Base-by-base conservation (phyloP, 2,888 invertebrate genomes). In the Acleris literana region DNA sequence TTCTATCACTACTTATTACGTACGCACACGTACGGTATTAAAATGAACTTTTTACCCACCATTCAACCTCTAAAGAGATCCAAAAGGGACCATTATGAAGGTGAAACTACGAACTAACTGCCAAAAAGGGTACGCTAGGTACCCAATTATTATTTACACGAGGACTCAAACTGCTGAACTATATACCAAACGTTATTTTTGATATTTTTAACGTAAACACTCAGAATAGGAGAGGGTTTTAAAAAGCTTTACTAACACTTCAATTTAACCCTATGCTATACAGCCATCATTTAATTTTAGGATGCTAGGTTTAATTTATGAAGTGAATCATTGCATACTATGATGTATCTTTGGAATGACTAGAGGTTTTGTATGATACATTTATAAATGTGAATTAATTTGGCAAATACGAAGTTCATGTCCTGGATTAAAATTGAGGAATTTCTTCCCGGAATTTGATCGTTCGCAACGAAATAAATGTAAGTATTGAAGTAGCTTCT, bases 81-180 rank as follows among this genome's bases (percentile, higher is more conserved):
- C 20, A 60, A 60, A 65, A 64, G 54, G 49, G 51, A 55, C 60
- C 43, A 65, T 59, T 60, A 60, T 55, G 60, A 55, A 60, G 44
- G 64, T 60, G 29, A 55, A 65, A 65, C 64, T 60, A 65, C 60
- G 20, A 56, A 65, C 33, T 61, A 52, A 65, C 65, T 52, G 46
- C 44, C 61, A 29, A 61, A 64, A 61, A 56, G 56, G 65, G 46
- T 61, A 43, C 29, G 65, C 33, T 60, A 59, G 43, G 59, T 60
- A 65, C 56, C 51, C 51, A 65, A 65, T 61, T 56, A 61, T 65
- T 65, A 65, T 65, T 65, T 61, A 60, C 25, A 59, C 49, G 22
- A 22, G 48, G 16, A 17, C 59, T 22, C 22, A 64, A 39, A 55
- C 54, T 54, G n/a, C 22, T 11, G 13, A 49, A 54, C 54, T 49